Evolutionary conservation across 2,113 vertebrate genomes (phyloP), one percentile per base, ranked within the genome.

Genomic region (Phodopus roborovskii): DNA sequence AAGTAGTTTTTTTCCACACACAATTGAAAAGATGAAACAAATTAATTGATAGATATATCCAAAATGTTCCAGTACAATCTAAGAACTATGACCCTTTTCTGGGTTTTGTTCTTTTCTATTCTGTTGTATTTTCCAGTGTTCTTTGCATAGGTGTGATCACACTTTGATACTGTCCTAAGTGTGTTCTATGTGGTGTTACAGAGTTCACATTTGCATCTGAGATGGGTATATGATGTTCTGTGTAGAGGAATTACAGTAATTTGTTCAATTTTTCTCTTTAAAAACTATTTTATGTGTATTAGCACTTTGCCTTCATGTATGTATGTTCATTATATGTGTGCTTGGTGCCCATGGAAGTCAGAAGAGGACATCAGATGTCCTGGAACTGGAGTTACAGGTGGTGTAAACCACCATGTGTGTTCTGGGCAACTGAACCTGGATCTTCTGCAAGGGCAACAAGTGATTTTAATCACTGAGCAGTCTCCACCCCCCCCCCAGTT

Each of bases 201-300:
- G 26, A 70, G 17, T 75, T 95, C 42, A 64, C 86, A 4, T 87
- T 96, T 94, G 81, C 73, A 91, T 68, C 85, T 97, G 42, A 89
- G 87, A 33, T 88, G 36, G 19, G 19, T 79, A 9, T 83, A 0
- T 58, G 19, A 70, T 62, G 22, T 68, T 90, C 17, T 74, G 0
- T 39, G 79, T n/a, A 92, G 48, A 94, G 24, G 48, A 70, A 74
- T 33, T 56, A 30, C 71, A n/a, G 86, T 91, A 56, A 60, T 79
- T 81, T 90, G 6, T 68, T 86, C 66, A 53, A 1, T 77, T 48
- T 30, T 60, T 60, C 2, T 83, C 15, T 81, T 81, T 81, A 5
- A 36, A 42, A 39, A 82, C 9, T 78, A 78, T 53, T 19, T 56
- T 81, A 60, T 82, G 53, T 39, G 36, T 60, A 8, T 82, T 12